Conservation (phyloP, 2,888 invertebrate species). For the Pecten maximus region DNA sequence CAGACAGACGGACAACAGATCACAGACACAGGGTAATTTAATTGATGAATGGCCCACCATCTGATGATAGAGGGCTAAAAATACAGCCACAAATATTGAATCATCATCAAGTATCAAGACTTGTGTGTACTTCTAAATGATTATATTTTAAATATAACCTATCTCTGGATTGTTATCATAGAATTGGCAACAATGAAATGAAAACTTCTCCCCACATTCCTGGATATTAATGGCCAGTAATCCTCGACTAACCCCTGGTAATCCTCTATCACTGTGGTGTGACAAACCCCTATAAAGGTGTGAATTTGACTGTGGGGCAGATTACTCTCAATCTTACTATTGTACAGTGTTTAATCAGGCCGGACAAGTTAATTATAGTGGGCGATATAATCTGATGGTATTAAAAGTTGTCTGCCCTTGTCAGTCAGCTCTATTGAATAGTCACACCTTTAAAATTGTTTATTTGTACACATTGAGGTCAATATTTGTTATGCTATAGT, state of each 20-base stretch:
- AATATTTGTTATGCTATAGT: not conserved
- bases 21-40: too few relatives aligned
- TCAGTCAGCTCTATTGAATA: not conserved
- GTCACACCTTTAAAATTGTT: not conserved
- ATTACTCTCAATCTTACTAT: not conserved
- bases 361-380: not conserved
- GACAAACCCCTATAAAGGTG: not conserved
- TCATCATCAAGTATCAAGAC: too few relatives aligned
- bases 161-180: not conserved
- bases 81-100: too few relatives aligned
- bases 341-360: not conserved
- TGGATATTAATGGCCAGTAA: not conserved
- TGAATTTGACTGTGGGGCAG: not conserved
- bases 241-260: not conserved
- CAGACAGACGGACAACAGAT: too few relatives aligned
- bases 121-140: not conserved
- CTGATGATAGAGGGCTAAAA: too few relatives aligned
- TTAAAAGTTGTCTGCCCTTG: not conserved
- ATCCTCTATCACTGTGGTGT: slow-evolving; percentile 25
- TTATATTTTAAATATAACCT: not conserved
- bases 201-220: not conserved
- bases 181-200: not conserved
- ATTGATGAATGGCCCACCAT: too few relatives aligned
- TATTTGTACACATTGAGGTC: not conserved
- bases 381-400: slow-evolving; percentile 6